Evolutionary conservation across 1,140 invertebrate genomes (phyloP).

Genomic region (Thaumatotibia leucotreta): DNA sequence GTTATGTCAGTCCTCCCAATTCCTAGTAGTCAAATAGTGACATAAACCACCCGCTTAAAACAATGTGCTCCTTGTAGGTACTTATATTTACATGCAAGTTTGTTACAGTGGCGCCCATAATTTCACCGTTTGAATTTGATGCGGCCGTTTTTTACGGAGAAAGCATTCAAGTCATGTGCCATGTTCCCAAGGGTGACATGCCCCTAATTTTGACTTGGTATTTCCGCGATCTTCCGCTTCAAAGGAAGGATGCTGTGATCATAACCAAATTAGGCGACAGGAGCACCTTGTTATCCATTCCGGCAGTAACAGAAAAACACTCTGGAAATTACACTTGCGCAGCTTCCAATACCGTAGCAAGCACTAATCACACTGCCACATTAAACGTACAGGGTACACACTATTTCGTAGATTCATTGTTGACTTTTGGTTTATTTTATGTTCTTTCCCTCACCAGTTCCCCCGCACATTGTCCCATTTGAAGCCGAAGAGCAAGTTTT

Average conservation of each 20-base stretch:
- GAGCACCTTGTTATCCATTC: constrained; percentile 86
- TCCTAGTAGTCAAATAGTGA: neutral
- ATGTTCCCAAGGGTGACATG: constrained; percentile 82
- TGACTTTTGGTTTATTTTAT: constrained; percentile 43
- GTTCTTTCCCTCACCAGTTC: constrained; percentile 77
- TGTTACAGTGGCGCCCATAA: constrained; percentile 78
- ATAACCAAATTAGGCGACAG: constrained; percentile 82
- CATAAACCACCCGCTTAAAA: neutral
- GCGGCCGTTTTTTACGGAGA: constrained; percentile 84
- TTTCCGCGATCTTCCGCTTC: constrained; percentile 76
- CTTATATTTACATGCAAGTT: constrained; percentile 28
- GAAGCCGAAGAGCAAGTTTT: constrained; percentile 81
- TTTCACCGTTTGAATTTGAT: constrained; percentile 80
- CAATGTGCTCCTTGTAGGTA: neutral
- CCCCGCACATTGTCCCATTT: constrained; percentile 85
- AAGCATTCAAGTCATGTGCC: constrained; percentile 82
- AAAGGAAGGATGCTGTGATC: constrained; percentile 71
- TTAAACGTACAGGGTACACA: constrained; percentile 84
- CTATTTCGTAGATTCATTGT: constrained; percentile 34
- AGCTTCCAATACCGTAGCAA: constrained; percentile 83
- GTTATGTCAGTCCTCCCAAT: neutral
- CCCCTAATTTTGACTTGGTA: constrained; percentile 81
- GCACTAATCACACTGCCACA: constrained; percentile 80
- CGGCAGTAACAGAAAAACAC: constrained; percentile 84
- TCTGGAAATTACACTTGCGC: constrained; percentile 89